Evolutionary conservation across 2,113 vertebrate genomes (phyloP).

Genomic region (Triplophysa rosa): DNA sequence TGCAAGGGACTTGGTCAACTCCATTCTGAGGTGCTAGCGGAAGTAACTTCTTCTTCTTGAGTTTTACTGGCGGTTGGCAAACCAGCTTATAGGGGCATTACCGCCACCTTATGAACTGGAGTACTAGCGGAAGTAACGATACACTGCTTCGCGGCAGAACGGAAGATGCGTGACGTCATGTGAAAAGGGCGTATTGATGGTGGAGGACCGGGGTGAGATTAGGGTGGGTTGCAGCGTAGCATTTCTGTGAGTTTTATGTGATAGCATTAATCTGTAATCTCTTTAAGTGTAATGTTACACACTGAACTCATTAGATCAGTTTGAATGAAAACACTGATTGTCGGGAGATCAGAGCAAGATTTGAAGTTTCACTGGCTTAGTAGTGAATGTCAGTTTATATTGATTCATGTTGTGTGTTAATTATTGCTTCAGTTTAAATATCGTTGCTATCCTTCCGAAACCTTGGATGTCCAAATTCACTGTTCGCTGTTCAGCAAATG

Average conservation of each 20-base stretch:
- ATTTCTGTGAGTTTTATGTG: slow-evolving; percentile 25
- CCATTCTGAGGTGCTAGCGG: too few relatives aligned
- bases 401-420: background rate
- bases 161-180: too few relatives aligned
- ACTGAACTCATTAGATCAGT: background rate
- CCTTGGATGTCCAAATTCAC: too few relatives aligned
- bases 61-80: too few relatives aligned
- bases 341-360: background rate
- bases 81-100: too few relatives aligned
- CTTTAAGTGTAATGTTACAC: slow-evolving; percentile 18
- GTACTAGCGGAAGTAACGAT: too few relatives aligned
- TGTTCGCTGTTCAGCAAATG: too few relatives aligned
- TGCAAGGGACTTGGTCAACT: too few relatives aligned
- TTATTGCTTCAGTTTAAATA: background rate
- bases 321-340: background rate
- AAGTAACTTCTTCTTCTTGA: too few relatives aligned
- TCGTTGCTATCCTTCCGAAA: background rate
- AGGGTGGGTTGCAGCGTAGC: background rate
- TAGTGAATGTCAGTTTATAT: background rate
- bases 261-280: slow-evolving; percentile 22
- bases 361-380: background rate
- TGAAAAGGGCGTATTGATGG: too few relatives aligned
- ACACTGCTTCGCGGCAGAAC: too few relatives aligned
- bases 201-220: background rate
- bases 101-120: too few relatives aligned